These are phyloP conservation scores for Callochromis pleurospilus DNA, from an alignment of 2,113 vertebrate genomes.

Conservation along the genomic window DNA sequence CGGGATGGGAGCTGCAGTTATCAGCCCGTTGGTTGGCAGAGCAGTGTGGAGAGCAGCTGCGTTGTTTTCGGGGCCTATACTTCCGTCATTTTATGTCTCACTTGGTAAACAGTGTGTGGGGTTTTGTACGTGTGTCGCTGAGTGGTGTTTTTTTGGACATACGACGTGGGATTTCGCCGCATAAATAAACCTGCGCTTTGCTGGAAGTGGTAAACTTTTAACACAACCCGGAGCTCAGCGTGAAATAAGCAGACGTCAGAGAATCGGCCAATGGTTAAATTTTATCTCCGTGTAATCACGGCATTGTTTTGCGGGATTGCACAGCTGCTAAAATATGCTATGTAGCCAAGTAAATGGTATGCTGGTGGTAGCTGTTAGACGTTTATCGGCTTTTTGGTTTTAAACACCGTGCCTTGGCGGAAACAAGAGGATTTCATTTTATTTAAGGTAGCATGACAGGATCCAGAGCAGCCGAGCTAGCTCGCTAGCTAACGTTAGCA, in stretches of 20 bases:
- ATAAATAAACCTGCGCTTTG: neutral
- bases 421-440: conserved; percentile 75
- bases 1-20: neutral
- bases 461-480: conserved; percentile 54
- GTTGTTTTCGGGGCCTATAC: conserved; percentile 58
- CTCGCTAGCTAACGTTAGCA: conserved; percentile 46
- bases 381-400: conserved; percentile 73
- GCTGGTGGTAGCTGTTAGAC: conserved; percentile 44
- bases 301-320: neutral
- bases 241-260: conserved; percentile 62
- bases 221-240: neutral
- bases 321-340: neutral
- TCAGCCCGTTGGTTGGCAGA: neutral
- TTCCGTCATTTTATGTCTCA: conserved; percentile 50
- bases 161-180: neutral
- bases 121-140: neutral
- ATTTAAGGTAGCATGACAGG: conserved; percentile 82
- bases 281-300: conserved; percentile 29
- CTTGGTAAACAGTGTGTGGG: neutral
- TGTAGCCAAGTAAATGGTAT: neutral
- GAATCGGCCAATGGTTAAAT: conserved; percentile 40
- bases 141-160: neutral
- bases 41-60: conserved; percentile 32
- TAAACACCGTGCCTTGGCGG: conserved; percentile 79
- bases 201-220: neutral